Base-by-base conservation (phyloP, 2,888 invertebrate genomes). In the Pristionchus mayeri region DNA sequence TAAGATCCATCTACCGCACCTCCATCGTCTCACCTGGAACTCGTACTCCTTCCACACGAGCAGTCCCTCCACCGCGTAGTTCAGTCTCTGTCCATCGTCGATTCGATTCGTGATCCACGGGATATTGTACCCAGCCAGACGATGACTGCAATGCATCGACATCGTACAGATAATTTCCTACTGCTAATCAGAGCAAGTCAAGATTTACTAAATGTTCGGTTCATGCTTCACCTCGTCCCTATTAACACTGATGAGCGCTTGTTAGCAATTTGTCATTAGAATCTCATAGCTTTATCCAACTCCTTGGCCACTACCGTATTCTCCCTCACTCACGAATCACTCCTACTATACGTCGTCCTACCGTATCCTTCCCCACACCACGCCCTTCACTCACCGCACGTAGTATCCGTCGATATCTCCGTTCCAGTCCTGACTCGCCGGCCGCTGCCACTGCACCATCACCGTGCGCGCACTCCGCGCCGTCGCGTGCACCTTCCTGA, bases 31-130 rank as follows among this genome's bases (percentile, higher is more conserved):
- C 37, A 85, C 85, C 84, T 91, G 97, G 0, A 99, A 96, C 84
- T 97, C 95, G 93, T 99, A 99, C 93, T 97, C 97, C 93, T 98
- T 97, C 97, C 98, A 98, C 0, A 97, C 97, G 86, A 98, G 98
- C 87, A 99, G 94, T 91, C 97, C 97, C 90, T 96, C 95, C 84
- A 98, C 96, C 2, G 97, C 95, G 93, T 96, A 97, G 90, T 97
- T 95, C 93, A 97, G 96, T 0, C 96, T 96, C 93, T 91, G 82
- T 3, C 97, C 97, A 93, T 97, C 97, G 0, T 97, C 97, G 27
- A 98, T 96, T 93, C 97, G 98, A 92, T 96, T 95, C 91, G 95
- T 95, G 6, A 96, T 97, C 97, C 97, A 98, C 0, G 97, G 97
- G 89, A 96, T 93, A 89, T 96, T 96, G 93, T 98, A 98, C 0